Conservation (phyloP, 2,888 invertebrate genomes). For the Lasioglossum pauxillum region DNA sequence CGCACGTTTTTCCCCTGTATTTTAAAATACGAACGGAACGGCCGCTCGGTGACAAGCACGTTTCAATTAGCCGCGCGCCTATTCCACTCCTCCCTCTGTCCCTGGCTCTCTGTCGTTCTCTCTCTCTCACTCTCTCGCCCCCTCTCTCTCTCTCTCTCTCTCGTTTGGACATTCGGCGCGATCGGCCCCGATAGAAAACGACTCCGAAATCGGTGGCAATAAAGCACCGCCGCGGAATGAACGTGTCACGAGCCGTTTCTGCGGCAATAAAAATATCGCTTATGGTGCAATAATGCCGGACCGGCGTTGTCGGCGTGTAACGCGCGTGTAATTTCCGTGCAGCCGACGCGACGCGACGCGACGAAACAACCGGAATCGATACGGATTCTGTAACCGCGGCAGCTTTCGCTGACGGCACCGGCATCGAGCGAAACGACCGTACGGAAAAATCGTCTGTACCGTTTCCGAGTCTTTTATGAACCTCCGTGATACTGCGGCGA, state of each 20-base stretch:
- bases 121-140: background rate
- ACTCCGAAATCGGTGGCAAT: slow-evolving; percentile 33
- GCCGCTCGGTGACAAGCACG: background rate
- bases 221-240: slow-evolving; percentile 48
- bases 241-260: slow-evolving; percentile 50
- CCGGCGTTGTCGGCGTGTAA: slow-evolving; percentile 52
- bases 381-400: slow-evolving; percentile 29
- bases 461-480: background rate
- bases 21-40: background rate
- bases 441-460: background rate
- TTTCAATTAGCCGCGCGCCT: slow-evolving; percentile 12
- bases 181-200: background rate
- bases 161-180: background rate
- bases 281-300: slow-evolving; percentile 52
- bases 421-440: background rate
- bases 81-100: background rate
- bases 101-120: background rate
- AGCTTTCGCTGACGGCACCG: slow-evolving; percentile 13
- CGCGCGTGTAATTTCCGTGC: slow-evolving; percentile 61
- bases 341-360: slow-evolving; percentile 36
- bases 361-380: slow-evolving; percentile 47
- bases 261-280: slow-evolving; percentile 56
- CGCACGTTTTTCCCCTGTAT: slow-evolving; percentile 4
- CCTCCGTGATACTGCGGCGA: background rate
- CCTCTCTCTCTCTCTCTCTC: background rate